Base-by-base conservation (phyloP, 2,113 vertebrate genomes). In the Lontra canadensis region DNA sequence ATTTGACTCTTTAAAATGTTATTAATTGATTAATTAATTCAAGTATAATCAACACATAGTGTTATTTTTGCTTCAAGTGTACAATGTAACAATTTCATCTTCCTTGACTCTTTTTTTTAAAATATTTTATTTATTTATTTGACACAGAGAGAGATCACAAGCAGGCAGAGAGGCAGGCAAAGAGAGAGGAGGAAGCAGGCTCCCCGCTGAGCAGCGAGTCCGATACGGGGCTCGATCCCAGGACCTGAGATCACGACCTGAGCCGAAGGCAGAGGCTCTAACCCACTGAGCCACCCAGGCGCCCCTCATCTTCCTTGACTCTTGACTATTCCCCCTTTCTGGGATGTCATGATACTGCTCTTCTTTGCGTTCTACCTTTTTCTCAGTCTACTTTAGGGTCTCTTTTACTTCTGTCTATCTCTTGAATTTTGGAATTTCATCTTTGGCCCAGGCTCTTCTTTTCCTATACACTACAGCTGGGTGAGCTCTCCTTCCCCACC, bases 391-490 rank as follows among this genome's bases (percentile, higher is more conserved):
- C 69, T 84, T 84, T 61, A 88, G 57, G 55, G 31, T 73, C 6
- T 92, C 14, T 73, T 59, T 73, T 59, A 44, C 74, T 49, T 76
- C 13, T 63, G n/a, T 73, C 15, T 71, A 39, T 73, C 15, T 39
- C 57, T 90, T 88, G 79, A 92, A 47, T 74, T 44, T 17, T 84
- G 39, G 34, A 69, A 85, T 94, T 96, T 92, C 11, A 57, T 55
- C 25, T 81, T 85, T 67, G 78, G 29, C 15, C 25, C 29, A 21
- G 25, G 3, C 44, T 83, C 14, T 86, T 81, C 29, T 94, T 69
- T n/a, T 86, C 57, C 49, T 76, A 29, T 87, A 47, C 25, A n/a
- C 18, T 90, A 36, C 44, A 88, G 23, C 7, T 84, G 86, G 31
- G 13, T 79, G 31, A 95, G 12, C 39, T 52, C 26, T 88, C 29